Base-by-base conservation (phyloP, 2,113 vertebrate species). In the Acanthochromis polyacanthus region DNA sequence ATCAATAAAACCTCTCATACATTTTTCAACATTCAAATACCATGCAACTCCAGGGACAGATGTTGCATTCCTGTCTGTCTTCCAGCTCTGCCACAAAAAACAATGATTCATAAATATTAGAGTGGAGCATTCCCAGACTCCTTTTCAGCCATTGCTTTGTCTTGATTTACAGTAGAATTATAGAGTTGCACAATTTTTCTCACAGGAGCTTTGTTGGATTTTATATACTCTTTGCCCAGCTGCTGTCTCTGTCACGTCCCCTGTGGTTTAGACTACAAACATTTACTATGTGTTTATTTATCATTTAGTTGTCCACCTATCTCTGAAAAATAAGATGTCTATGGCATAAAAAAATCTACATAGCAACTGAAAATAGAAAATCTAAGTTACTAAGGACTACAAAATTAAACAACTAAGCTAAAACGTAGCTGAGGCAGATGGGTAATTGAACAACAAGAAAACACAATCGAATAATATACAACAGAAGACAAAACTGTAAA, bases 1-100 rank as follows among this genome's bases (percentile, higher is more conserved):
- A 91, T 93, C 87, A 89, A 85, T 91, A 90, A 91, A 92, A 82
- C 62, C 58, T 1, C 86, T 94, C 91, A 92, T 94, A 89, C 85
- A 93, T 93, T 92, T 95, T 95, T 94, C 91, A 94, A 74, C 89
- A 91, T 91, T 93, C 89, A 93, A 90, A 93, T 91, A 90, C 80
- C 82, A 93, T 64, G 78, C 72, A 86, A 87, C 87, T 88, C 78
- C 70, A 61, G 85, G 88, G 79, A 88, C 64, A 71, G 80, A 90
- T 89, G 86, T 40, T 60, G 80, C 75, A n/a, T 66, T 71, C 59
- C 68, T 69, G 64, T 73, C 87, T 85, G 83, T 75, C 90, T 91
- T 75, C 83, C 76, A 78, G 64, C 78, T 78, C 77, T 78, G 68
- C 72, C 84, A 89, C 90, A 94, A 93, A 93, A 94, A 94, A 89